Percentiles rank a stretch among this genome's conserved stretches.
Evolutionary conservation across 2,113 vertebrate species (phyloP).

Genomic region (Pachypanchax playfairii): DNA sequence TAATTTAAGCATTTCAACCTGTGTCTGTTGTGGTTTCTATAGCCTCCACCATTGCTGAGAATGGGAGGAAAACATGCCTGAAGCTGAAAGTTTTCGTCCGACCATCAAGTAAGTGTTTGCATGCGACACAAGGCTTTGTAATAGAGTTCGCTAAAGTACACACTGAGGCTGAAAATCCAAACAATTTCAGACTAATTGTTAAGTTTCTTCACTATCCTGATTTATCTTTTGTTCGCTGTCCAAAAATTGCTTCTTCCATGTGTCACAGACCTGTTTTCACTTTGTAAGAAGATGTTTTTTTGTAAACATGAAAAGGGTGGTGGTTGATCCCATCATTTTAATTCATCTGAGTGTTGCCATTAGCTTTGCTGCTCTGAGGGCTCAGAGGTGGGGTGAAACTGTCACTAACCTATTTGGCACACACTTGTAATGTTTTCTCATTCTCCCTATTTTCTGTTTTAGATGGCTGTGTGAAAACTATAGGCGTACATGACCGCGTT

Average conservation of each 20-base stretch:
- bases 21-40: constrained; percentile 54
- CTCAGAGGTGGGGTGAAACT: constrained; percentile 63
- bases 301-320: constrained; percentile 36
- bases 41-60: constrained; percentile 96
- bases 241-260: constrained; percentile 64
- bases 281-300: constrained; percentile 36
- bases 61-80: constrained; percentile 93
- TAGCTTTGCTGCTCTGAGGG: constrained; percentile 75
- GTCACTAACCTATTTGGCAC: constrained; percentile 96
- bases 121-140: constrained; percentile 34
- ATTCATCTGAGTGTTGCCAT: constrained; percentile 75
- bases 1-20: constrained; percentile 42
- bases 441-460: constrained; percentile 95
- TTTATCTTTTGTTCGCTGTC: constrained; percentile 44
- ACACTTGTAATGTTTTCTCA: constrained; percentile 81
- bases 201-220: constrained; percentile 45
- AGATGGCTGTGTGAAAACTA: constrained; percentile 99
- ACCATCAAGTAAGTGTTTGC: constrained; percentile 92
- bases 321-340: constrained; percentile 35
- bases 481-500: constrained; percentile 99
- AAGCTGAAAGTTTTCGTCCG: constrained; percentile 98
- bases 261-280: constrained; percentile 79
- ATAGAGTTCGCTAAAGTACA: constrained; percentile 71
- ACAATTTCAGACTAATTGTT: constrained; percentile 44
- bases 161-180: constrained; percentile 44